A percentile compares a stretch with the other conserved stretches of the same genome.
These are phyloP conservation scores for Penelope pileata DNA, from an alignment of 2,113 vertebrate genomes.

Conservation along the genomic window DNA sequence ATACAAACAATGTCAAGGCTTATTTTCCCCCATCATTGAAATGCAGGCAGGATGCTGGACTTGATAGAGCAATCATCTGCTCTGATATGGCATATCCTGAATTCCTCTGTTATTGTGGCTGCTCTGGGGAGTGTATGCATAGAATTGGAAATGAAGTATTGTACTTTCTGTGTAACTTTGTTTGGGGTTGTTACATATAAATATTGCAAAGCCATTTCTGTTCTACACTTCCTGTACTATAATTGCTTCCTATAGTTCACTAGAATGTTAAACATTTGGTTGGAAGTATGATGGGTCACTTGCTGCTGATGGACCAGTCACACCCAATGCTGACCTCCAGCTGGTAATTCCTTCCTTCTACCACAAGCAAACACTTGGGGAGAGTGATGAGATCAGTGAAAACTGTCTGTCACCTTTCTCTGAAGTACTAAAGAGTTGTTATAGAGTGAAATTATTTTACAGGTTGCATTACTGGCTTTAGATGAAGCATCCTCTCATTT, in stretches of 20 bases:
- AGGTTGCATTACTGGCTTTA: not conserved
- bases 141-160: slow-evolving; percentile 19
- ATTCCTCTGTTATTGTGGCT: not conserved
- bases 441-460: not conserved
- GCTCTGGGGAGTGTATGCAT: not conserved
- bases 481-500: not conserved
- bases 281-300: not conserved
- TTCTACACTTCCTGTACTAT: not conserved
- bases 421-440: not conserved
- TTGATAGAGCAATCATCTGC: slow-evolving; percentile 9
- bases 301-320: not conserved
- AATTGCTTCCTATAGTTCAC: not conserved
- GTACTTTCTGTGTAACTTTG: not conserved
- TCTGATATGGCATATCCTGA: not conserved
- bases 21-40: slow-evolving; percentile 11
- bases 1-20: not conserved
- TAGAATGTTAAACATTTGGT: slow-evolving; percentile 1
- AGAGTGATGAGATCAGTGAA: not conserved
- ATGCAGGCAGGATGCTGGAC: slow-evolving; percentile 3
- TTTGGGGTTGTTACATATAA: slow-evolving; percentile 13
- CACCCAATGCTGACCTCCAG: not conserved
- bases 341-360: not conserved
- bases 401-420: not conserved
- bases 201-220: slow-evolving; percentile 18
- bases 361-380: not conserved